A percentile compares a stretch with the other conserved stretches of the same genome.
Evolutionary conservation across 2,888 invertebrate genomes (phyloP).

Genomic region (Drosophila peninsularis): DNA sequence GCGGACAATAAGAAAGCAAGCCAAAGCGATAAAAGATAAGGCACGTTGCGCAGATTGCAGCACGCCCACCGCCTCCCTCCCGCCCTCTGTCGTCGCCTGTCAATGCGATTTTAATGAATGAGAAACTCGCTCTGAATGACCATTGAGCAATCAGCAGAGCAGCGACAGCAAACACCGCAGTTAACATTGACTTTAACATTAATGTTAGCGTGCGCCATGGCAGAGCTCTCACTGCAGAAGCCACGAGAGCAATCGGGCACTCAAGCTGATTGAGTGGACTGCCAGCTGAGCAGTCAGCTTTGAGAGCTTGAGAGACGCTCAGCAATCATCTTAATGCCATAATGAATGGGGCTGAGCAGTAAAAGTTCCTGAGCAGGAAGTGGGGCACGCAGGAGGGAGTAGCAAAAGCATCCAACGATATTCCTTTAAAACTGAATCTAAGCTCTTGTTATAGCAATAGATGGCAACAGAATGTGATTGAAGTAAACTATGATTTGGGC

Average conservation of each 20-base stretch:
- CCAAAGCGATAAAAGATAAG: conserved; percentile 75
- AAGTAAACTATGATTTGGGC: background rate
- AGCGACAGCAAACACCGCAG: conserved; percentile 43
- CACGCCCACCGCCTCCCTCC: background rate
- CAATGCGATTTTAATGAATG: conserved; percentile 68
- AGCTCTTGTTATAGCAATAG: too few species aligned
- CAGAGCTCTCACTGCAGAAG: conserved; percentile 11
- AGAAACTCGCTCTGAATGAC: conserved; percentile 61
- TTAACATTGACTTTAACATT: conserved; percentile 50
- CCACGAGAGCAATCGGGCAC: conserved; percentile 25
- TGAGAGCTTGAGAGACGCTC: conserved; percentile 16
- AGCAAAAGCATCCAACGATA: background rate
- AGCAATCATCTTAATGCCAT: conserved; percentile 17
- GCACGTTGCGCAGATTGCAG: conserved; percentile 71
- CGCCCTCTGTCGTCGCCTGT: conserved; percentile 22
- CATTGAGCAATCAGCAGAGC: conserved; percentile 66
- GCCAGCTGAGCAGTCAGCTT: conserved; percentile 33
- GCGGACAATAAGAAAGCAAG: conserved; percentile 72
- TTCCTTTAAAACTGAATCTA: background rate
- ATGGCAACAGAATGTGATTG: background rate
- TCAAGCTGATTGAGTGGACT: conserved; percentile 71
- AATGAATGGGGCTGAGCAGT: conserved; percentile 12
- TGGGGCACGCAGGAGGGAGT: background rate
- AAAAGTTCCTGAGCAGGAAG: conserved; percentile 9
- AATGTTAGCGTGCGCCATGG: conserved; percentile 42